Base-by-base conservation (phyloP, 2,113 vertebrate species). In the Alethe diademata region DNA sequence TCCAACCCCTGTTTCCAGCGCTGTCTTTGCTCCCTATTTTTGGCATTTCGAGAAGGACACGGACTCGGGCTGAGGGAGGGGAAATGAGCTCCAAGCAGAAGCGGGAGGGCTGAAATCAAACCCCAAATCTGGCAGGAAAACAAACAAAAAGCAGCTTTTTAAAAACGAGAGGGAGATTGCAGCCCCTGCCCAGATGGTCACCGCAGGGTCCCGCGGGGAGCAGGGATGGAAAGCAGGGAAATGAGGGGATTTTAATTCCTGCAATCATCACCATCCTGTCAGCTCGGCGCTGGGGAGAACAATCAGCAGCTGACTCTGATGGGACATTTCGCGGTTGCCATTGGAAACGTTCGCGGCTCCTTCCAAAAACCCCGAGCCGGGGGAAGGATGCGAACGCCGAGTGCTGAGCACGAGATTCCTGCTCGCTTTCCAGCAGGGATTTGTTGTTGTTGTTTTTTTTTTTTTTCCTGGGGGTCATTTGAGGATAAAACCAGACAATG, bases 261-360 rank as follows among this genome's bases (percentile, higher is more conserved):
- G 88, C 90, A 64, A 58, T 78, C 90, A 90, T 96, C 87, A 74
- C 69, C 90, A 48, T 86, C 51, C 51, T 95, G 92, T 93, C 96
- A 96, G 78, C 84, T 62, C 93, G 75, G 60, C 50, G 72, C 84
- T 56, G 88, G 11, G 9, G 33, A 78, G 93, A 96, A 95, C 92
- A 96, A 96, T 90, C 96, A 83, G 51, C 85, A 40, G 92, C 81
- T 71, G 78, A 92, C 93, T 82, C 88, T 80, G 95, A 60, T 76
- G 95, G 96, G 96, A 97, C 92, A 78, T 92, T 88, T 90, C 72
- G 90, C 92, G 33, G 96, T 96, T 97, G 95, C 95, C 54, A 96
- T 95, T 54, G 95, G 96, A 96, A 96, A 97, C 96, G 75, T 94
- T 93, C 85, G 4, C 89, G 86, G 81, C 36, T 94, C 91, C 92